Conservation (phyloP, 2,888 invertebrate genomes). For the Deilephila porcellus region DNA sequence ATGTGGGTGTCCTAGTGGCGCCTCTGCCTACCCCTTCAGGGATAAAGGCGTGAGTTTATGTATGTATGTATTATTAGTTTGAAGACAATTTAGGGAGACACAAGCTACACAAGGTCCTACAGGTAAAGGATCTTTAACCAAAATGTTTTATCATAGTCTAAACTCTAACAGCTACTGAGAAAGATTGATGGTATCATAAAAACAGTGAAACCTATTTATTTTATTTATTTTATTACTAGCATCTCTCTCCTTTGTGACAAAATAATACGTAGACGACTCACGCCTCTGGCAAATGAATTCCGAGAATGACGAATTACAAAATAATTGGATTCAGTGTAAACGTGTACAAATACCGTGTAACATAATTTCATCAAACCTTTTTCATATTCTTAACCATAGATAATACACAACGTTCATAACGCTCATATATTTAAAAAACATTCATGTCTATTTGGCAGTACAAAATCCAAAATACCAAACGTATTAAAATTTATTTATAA, state of each 20-base stretch:
- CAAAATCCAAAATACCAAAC: constrained; percentile 6
- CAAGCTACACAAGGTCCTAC: no score
- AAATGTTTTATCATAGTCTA: no score
- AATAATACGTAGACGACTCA: not conserved
- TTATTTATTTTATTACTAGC: not conserved
- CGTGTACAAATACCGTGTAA: not conserved
- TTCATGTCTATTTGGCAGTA: constrained; percentile 1
- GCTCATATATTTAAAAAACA: not conserved
- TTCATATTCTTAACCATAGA: not conserved
- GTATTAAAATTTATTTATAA: not conserved
- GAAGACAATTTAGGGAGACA: no score
- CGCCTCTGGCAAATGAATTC: not conserved
- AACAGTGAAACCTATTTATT: not conserved
- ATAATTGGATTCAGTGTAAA: not conserved
- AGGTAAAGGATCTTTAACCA: no score
- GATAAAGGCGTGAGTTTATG: no score
- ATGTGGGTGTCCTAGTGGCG: no score
- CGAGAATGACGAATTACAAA: not conserved
- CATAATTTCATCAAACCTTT: not conserved
- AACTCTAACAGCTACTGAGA: no score
- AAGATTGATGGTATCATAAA: no score
- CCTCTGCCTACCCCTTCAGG: no score
- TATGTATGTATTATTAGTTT: no score
- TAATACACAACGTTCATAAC: no score
- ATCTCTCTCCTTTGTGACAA: no score